Conservation (phyloP, 1,140 invertebrate species). For the Neodiprion fabricii region DNA sequence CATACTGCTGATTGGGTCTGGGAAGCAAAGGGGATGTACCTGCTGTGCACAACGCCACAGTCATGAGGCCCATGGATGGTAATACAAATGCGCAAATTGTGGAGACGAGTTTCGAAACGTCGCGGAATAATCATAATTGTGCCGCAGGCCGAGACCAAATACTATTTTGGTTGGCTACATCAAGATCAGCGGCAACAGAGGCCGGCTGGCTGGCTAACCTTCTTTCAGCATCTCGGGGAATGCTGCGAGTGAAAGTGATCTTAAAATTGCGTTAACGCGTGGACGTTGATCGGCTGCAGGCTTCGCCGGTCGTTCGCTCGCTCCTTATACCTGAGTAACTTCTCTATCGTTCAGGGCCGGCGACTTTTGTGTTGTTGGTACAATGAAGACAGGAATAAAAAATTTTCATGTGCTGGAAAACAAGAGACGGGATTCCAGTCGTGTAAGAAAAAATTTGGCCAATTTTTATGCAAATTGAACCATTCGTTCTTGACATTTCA, state of each 20-base stretch:
- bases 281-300: conserved; percentile 4
- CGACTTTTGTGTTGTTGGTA: too few species aligned
- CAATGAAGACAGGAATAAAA: too few species aligned
- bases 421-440: too few species aligned
- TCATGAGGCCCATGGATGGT: too few species aligned
- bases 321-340: not conserved
- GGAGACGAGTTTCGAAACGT: not conserved
- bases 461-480: too few species aligned
- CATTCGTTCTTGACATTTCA: too few species aligned
- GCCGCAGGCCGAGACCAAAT: not conserved
- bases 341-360: not conserved
- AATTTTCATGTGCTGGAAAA: too few species aligned
- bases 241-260: conserved; percentile 51
- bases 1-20: too few species aligned
- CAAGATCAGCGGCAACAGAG: not conserved
- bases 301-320: not conserved
- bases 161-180: not conserved
- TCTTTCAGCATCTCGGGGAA: conserved; percentile 42
- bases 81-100: too few species aligned
- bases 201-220: conserved; percentile 33
- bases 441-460: too few species aligned
- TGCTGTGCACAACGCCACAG: too few species aligned
- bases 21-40: too few species aligned
- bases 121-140: not conserved
- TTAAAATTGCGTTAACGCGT: conserved; percentile 35